Conservation (phyloP, 53 echinoderm and acorn worm species). For the Glandiceps talaboti region DNA sequence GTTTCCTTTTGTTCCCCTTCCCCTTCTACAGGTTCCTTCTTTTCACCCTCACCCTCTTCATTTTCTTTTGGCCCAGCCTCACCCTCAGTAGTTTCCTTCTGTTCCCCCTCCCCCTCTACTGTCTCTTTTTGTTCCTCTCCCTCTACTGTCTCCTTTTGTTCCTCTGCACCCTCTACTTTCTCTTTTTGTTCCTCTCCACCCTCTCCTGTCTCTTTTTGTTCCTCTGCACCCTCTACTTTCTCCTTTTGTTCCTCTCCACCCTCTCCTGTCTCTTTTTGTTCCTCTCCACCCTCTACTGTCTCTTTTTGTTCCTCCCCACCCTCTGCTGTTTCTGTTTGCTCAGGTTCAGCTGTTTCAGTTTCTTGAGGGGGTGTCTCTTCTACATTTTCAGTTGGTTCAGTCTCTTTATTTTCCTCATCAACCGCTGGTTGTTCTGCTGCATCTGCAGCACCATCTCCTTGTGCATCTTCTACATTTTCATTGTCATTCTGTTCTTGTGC, state of each 20-base stretch:
- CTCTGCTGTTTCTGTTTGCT: not conserved
- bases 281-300: not conserved
- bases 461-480: slow-evolving; percentile 14
- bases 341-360: not conserved
- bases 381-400: slow-evolving; percentile 21
- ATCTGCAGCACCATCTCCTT: slow-evolving; percentile 6
- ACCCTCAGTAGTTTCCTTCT: slow-evolving; percentile 8
- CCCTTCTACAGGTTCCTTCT: not conserved
- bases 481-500: slow-evolving; percentile 22
- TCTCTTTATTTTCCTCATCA: slow-evolving; percentile 4
- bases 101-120: not conserved
- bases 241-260: not conserved
- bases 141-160: not conserved
- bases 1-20: not conserved
- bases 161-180: slow-evolving; percentile 1
- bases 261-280: not conserved
- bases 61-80: not conserved
- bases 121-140: not conserved
- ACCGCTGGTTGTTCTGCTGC: not conserved
- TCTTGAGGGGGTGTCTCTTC: slow-evolving; percentile 17
- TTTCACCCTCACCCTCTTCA: too few species aligned
- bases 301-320: slow-evolving; percentile 7
- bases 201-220: not conserved
- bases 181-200: not conserved
- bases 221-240: not conserved